Percentiles rank a stretch among this genome's conserved stretches.
These are phyloP conservation scores for Syncerus caffer DNA, from an alignment of 2,797 vertebrate species.

Conservation along the genomic window DNA sequence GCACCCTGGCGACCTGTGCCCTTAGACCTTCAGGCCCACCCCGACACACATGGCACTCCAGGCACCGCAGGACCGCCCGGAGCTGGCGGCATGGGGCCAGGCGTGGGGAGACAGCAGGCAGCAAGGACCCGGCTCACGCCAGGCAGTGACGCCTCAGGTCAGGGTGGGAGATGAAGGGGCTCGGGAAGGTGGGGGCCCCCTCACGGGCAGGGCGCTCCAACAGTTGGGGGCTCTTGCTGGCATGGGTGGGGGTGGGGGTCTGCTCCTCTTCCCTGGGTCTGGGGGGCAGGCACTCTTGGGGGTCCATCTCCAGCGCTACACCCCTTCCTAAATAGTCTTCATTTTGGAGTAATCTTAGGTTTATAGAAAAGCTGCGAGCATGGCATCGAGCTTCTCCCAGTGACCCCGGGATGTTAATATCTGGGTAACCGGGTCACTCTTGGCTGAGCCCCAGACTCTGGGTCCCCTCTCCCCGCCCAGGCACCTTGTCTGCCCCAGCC, in stretches of 20 bases:
- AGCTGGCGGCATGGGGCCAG: accelerated
- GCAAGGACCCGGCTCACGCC: neutral
- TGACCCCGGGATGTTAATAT: accelerated
- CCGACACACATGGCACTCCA: neutral
- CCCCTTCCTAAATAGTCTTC: neutral
- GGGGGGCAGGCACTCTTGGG: neutral
- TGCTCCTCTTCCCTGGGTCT: neutral
- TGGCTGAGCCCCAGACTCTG: accelerated
- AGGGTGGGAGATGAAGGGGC: accelerated
- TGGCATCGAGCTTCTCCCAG: accelerated
- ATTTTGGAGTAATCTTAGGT: accelerated
- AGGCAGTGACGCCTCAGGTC: accelerated
- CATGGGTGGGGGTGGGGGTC: neutral
- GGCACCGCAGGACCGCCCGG: accelerated
- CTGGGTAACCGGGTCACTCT: accelerated
- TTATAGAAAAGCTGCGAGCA: accelerated
- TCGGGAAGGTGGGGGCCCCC: accelerated
- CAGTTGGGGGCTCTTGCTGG: neutral
- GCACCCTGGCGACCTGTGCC: accelerated
- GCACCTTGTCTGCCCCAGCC: neutral
- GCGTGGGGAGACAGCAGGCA: neutral
- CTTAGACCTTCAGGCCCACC: neutral
- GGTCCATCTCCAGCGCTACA: accelerated
- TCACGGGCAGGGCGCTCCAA: accelerated
- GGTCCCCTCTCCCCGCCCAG: accelerated